Conservation (phyloP, 2,797 vertebrate genomes). For the Alosa sapidissima region DNA sequence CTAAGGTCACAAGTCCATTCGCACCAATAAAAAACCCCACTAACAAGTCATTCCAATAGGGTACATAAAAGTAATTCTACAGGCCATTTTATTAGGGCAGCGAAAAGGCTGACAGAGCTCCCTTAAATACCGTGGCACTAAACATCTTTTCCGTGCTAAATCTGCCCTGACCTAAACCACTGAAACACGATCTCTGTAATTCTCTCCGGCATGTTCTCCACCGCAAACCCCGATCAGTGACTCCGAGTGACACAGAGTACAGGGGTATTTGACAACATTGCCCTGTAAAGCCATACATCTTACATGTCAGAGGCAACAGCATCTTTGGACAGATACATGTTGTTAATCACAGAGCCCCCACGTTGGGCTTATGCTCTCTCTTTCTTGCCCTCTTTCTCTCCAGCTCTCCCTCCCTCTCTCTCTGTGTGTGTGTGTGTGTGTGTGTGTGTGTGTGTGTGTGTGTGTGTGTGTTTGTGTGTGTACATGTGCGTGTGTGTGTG, state of each 20-base stretch:
- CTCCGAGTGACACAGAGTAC: neutral
- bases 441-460: too few relatives aligned
- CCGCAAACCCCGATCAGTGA: neutral
- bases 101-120: neutral
- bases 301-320: neutral
- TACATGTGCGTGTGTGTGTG: too few relatives aligned
- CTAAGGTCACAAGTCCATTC: neutral
- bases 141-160: neutral
- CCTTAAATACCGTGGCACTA: neutral
- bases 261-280: slow-evolving; percentile 23
- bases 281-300: slow-evolving; percentile 13
- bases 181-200: neutral
- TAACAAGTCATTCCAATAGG: neutral
- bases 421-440: neutral
- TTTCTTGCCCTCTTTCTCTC: neutral
- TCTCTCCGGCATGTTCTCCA: too few relatives aligned
- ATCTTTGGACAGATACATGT: neutral
- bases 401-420: neutral
- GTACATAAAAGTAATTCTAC: neutral
- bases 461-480: too few relatives aligned
- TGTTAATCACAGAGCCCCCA: slow-evolving; percentile 5
- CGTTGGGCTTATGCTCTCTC: neutral
- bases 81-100: neutral
- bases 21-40: neutral
- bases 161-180: neutral